Conservation (phyloP, 2,113 vertebrate species). For the Xenopus borealis region DNA sequence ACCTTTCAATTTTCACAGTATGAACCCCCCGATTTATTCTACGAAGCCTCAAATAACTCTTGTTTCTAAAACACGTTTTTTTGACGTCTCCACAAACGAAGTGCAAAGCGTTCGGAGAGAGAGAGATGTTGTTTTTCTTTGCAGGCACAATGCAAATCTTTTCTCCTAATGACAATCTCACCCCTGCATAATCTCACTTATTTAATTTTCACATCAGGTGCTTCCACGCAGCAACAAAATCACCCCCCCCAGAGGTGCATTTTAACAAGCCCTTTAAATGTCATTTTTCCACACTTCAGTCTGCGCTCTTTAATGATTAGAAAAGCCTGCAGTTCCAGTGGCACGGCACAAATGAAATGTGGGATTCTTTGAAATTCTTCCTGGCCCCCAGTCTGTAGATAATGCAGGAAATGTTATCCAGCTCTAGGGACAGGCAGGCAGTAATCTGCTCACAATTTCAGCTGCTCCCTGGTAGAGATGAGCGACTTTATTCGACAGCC, state of each 20-base stretch:
- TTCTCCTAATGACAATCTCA: neutral
- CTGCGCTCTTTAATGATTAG: neutral
- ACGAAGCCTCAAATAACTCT: too few relatives aligned
- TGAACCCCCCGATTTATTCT: too few relatives aligned
- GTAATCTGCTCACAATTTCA: too few relatives aligned
- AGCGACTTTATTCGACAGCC: too few relatives aligned
- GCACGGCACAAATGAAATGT: neutral
- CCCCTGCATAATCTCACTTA: conserved; percentile 10
- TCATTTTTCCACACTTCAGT: conserved; percentile 6
- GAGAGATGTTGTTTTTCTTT: too few relatives aligned
- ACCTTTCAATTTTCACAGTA: too few relatives aligned
- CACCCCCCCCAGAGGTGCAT: neutral
- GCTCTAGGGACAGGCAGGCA: too few relatives aligned
- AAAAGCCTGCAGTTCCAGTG: neutral
- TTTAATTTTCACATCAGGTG: conserved; percentile 20
- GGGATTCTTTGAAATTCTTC: conserved; percentile 6
- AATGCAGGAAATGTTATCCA: neutral
- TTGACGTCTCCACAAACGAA: too few relatives aligned
- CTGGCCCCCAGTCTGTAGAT: conserved; percentile 12
- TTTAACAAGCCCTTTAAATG: conserved; percentile 4
- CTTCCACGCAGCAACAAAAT: neutral
- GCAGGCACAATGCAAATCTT: neutral
- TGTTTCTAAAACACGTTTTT: too few relatives aligned
- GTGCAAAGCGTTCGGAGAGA: too few relatives aligned
- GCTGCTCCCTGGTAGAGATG: too few relatives aligned